Conservation (phyloP, 2,113 vertebrate species). For the Calyptommatus sinebrachiatus region DNA sequence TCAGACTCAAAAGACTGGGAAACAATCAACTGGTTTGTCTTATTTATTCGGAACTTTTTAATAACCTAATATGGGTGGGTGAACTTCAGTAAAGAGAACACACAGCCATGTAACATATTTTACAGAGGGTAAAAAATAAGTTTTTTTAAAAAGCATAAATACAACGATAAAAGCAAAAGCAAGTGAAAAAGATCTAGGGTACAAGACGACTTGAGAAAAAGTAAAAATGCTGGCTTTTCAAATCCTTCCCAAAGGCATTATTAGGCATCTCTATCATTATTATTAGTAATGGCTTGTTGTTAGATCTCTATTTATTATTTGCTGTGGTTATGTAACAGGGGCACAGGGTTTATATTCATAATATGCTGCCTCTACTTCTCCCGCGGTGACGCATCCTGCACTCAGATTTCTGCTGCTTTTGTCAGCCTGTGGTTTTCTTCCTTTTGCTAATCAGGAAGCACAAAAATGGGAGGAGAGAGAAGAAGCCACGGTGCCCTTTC, state of each 20-base stretch:
- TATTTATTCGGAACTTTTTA: neutral
- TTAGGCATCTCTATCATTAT: neutral
- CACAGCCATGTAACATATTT: no score
- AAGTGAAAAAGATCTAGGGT: no score
- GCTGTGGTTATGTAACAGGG: neutral
- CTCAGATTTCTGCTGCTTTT: neutral
- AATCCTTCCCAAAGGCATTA: no score
- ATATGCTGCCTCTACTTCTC: neutral
- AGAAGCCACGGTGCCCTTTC: neutral
- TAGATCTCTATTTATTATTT: neutral
- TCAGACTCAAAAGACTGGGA: no score
- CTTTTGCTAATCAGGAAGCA: slow-evolving; percentile 5
- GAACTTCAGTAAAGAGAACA: no score
- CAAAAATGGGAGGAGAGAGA: neutral
- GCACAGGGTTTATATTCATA: neutral
- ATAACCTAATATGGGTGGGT: neutral
- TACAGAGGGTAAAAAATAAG: no score
- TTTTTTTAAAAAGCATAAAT: no score
- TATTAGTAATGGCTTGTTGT: neutral
- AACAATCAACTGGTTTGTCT: neutral
- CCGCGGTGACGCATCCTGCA: neutral
- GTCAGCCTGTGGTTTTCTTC: neutral
- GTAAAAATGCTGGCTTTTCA: no score
- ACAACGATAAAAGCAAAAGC: no score
- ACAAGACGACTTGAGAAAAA: no score